Base-by-base conservation (phyloP, 2,113 vertebrate genomes). In the Lophura nycthemera region DNA sequence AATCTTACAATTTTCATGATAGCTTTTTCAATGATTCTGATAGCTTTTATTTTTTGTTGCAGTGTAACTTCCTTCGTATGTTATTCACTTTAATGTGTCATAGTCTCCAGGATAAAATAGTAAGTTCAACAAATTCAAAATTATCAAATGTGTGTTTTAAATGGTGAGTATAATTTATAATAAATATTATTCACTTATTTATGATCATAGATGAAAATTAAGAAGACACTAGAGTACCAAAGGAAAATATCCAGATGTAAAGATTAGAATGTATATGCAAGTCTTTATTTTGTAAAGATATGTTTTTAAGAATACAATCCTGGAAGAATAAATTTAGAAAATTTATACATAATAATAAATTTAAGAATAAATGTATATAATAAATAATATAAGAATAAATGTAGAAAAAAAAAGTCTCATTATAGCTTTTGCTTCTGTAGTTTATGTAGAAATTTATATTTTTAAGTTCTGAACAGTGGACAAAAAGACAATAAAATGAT, bases 341-440 rank as follows among this genome's bases (percentile, higher is more conserved):
- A 38, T 38, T 38, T 11, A 38, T 38, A 38, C 10, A 38, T 38
- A 38, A 10, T 38, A 38, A 38, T 38, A 38, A 38, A 38, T 38
- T 38, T 11, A 38, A 38, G 38, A 38, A 38, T 38, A 38, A 38
- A 38, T 38, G 38, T 38, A 38, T 38, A 38, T 38, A 38, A 38
- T 38, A 38, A 38, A 38, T 38, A 38, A 11, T 38, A 38, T 38
- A 38, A 38, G 38, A 38, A 38, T 38, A 38, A 38, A 38, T 65
- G 4, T 25, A n/a, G n/a, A 86, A 14, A 8, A 1, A 32, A 56
- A 81, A 6, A 13, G 6, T 0, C 13, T 66, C 29, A 20, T 1
- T 40, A 47, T 54, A 36, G 6, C 17, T 64, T 72, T 82, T 90
- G 34, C 3, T 76, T 70, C 29, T 61, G 10, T 57, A 22, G 11